Conservation (phyloP, 2,888 invertebrate genomes). For the Mesorhabditis spiculigera region DNA sequence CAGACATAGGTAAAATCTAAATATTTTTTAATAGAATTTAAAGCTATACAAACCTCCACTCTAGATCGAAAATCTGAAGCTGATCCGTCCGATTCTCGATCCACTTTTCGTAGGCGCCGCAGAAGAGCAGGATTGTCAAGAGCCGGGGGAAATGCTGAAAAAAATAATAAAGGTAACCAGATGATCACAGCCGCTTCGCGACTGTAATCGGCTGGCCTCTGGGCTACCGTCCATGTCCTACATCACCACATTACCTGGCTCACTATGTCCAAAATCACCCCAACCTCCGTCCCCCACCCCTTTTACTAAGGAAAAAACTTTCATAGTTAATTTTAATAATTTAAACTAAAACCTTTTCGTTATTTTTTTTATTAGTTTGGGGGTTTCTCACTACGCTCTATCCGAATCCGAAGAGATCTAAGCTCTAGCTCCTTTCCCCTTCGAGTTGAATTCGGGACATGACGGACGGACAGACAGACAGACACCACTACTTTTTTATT, state of each 20-base stretch:
- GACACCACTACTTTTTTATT: too few relatives aligned
- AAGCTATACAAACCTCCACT: constrained; percentile 43
- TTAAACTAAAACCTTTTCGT: not conserved
- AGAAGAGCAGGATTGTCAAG: constrained; percentile 70
- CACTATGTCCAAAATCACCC: too few relatives aligned
- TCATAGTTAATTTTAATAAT: not conserved
- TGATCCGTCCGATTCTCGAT: constrained; percentile 59
- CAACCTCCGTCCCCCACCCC: too few relatives aligned
- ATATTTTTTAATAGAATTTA: not conserved
- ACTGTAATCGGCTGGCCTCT: too few relatives aligned
- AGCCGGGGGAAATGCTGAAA: constrained; percentile 4
- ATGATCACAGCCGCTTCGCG: too few relatives aligned
- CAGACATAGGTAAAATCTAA: constrained; percentile 32
- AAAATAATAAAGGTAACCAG: not conserved
- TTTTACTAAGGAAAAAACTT: too few relatives aligned
- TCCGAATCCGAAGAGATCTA: too few relatives aligned
- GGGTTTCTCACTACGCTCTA: too few relatives aligned
- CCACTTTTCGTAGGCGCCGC: constrained; percentile 73
- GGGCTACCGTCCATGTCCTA: not conserved
- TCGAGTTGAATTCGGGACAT: too few relatives aligned
- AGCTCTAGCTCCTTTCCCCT: too few relatives aligned
- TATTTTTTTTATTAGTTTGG: not conserved
- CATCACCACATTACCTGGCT: too few relatives aligned
- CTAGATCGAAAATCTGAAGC: constrained; percentile 57
- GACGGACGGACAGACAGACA: too few relatives aligned